Conservation (phyloP, 2,797 vertebrate species). For the Diceros bicornis region DNA sequence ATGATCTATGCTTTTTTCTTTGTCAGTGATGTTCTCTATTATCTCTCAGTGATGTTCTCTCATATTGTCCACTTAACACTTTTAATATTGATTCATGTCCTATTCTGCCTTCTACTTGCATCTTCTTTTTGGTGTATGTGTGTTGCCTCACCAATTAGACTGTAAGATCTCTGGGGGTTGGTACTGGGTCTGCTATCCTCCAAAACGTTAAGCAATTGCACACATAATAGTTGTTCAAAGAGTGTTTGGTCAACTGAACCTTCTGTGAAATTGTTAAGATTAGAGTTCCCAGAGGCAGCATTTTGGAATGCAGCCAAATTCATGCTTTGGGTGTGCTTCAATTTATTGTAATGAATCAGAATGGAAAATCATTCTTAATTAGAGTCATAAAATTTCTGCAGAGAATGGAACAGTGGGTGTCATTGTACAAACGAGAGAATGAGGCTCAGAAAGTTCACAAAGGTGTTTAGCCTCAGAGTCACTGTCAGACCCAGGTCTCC, state of each 20-base stretch:
- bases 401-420: background rate
- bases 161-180: background rate
- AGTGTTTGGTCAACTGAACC: conserved; percentile 23
- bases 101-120: background rate
- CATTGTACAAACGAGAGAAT: conserved; percentile 11
- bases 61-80: background rate
- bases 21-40: background rate
- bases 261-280: conserved; percentile 41
- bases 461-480: background rate
- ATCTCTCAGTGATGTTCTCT: background rate
- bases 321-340: background rate
- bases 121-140: conserved; percentile 2
- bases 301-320: conserved; percentile 67
- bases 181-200: background rate
- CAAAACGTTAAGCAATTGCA: conserved; percentile 2
- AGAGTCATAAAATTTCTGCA: conserved; percentile 49
- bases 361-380: conserved; percentile 65
- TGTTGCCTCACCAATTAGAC: background rate
- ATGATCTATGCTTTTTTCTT: background rate
- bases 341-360: conserved; percentile 63
- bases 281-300: conserved; percentile 21
- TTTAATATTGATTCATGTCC: background rate
- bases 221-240: background rate
- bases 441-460: background rate
- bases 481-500: background rate